Evolutionary conservation across 2,113 vertebrate genomes (phyloP).

Genomic region (Strix aluco): DNA sequence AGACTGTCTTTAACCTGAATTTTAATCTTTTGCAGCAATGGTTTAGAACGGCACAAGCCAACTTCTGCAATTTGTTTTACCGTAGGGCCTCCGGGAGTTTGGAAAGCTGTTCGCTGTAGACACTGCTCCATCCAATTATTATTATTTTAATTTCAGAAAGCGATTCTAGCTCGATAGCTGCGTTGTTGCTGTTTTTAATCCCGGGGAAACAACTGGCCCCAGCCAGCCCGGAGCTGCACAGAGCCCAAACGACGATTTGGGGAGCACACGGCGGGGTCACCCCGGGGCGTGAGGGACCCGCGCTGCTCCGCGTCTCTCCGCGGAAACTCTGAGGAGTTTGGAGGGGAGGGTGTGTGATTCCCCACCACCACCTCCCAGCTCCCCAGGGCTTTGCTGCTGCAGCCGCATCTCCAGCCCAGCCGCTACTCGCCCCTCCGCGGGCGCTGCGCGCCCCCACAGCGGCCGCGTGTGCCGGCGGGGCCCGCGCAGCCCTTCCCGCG

Average conservation of each 20-base stretch:
- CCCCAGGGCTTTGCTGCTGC: not conserved
- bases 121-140: not conserved
- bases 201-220: not conserved
- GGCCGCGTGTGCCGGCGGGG: not conserved
- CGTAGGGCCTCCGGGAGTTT: not conserved
- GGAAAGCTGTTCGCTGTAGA: rapidly evolving
- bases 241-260: rapidly evolving
- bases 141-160: not conserved
- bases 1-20: not conserved
- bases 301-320: not conserved
- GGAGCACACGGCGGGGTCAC: not conserved
- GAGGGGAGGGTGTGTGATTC: not conserved
- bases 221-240: not conserved
- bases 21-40: not conserved
- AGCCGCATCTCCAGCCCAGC: not conserved
- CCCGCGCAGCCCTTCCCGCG: not conserved
- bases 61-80: not conserved
- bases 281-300: not conserved
- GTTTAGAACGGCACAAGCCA: not conserved
- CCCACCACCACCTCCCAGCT: not conserved
- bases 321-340: not conserved
- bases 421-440: not conserved
- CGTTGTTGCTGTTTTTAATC: not conserved
- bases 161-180: not conserved
- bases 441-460: not conserved